Percentiles rank a stretch among this genome's conserved stretches.
Conservation (phyloP, 2,113 vertebrate genomes). For the Xyrauchen texanus region DNA sequence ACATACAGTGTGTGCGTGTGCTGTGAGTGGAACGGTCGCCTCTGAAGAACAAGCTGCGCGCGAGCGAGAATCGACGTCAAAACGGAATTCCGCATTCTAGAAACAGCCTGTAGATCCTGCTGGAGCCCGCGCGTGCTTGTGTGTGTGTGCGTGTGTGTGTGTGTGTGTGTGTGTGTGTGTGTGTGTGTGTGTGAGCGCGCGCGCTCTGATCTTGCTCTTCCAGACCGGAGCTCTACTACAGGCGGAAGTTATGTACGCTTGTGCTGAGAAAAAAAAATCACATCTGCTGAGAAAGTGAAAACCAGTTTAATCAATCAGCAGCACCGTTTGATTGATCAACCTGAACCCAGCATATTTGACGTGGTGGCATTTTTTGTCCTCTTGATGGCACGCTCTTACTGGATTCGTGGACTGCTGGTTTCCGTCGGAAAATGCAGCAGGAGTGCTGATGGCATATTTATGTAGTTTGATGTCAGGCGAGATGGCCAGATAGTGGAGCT, state of each 20-base stretch:
- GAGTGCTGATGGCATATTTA: neutral
- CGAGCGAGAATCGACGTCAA: neutral
- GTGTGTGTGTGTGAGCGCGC: too few species aligned
- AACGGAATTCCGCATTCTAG: conserved; percentile 46
- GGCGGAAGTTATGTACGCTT: conserved; percentile 39
- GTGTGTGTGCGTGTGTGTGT: too few species aligned
- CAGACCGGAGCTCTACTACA: conserved; percentile 18
- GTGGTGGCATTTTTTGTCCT: neutral
- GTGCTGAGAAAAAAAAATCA: conserved; percentile 30
- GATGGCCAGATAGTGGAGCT: neutral
- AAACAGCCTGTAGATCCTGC: neutral
- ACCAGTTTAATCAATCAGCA: neutral
- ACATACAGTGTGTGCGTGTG: neutral
- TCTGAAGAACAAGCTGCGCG: neutral
- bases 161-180: too few species aligned
- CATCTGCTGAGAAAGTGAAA: conserved; percentile 28
- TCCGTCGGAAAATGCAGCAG: neutral
- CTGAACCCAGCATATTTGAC: neutral
- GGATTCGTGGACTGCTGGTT: neutral
- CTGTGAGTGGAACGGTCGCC: neutral
- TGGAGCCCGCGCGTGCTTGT: neutral
- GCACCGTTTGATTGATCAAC: neutral
- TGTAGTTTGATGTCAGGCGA: neutral
- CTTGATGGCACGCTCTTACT: neutral
- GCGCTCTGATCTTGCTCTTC: neutral